A percentile compares a stretch with the other conserved stretches of the same genome.
Conservation (phyloP, 1,140 invertebrate species). For the Arion vulgaris region DNA sequence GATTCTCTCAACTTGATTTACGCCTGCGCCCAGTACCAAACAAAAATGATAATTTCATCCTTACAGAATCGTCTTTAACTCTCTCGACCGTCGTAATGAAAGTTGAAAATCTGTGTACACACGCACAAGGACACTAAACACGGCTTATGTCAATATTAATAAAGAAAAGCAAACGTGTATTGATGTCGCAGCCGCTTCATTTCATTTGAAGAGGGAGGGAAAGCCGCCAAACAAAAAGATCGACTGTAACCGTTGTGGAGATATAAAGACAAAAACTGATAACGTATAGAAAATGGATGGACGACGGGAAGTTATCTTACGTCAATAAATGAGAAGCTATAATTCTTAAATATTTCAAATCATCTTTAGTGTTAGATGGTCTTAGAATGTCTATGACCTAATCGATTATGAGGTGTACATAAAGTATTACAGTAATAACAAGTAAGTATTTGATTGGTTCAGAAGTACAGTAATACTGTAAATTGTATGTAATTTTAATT, state of each 20-base stretch:
- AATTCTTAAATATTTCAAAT: background rate
- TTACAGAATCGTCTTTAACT: background rate
- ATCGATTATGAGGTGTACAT: background rate
- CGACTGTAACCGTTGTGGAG: background rate
- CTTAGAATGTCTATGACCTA: background rate
- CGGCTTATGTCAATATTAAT: slow-evolving; percentile 12
- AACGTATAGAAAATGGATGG: background rate
- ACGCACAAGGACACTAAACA: background rate
- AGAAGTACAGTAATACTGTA: background rate
- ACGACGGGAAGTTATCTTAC: slow-evolving; percentile 6
- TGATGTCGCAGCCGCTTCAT: background rate
- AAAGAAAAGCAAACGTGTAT: slow-evolving; percentile 14
- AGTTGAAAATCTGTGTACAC: slow-evolving; percentile 9
- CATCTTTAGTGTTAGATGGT: background rate
- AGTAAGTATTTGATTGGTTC: background rate
- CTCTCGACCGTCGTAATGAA: background rate
- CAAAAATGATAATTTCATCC: slow-evolving; percentile 9
- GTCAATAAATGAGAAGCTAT: background rate
- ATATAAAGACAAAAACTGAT: background rate
- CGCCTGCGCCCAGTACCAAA: background rate
- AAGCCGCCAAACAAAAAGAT: background rate
- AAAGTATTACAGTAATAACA: background rate
- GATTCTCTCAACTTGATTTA: background rate
- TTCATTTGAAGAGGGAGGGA: background rate
- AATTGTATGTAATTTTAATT: no score